Evolutionary conservation across 2,888 invertebrate genomes (phyloP).

Genomic region (Oscheius myriophilus): DNA sequence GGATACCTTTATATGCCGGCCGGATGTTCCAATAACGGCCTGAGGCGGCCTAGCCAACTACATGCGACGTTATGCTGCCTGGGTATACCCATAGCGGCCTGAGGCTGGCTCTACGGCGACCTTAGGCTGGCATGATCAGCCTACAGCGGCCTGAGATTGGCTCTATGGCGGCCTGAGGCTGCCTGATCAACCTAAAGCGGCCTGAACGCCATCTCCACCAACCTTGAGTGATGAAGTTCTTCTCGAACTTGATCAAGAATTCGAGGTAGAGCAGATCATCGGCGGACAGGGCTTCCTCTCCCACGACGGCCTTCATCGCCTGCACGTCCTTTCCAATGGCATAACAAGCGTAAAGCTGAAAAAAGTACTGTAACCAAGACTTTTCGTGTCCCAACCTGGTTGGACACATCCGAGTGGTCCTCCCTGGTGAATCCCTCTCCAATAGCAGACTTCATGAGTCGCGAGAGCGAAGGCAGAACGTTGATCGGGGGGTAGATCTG

Average conservation of each 20-base stretch:
- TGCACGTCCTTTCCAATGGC: conserved; percentile 91
- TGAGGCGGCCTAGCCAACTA: too few relatives aligned
- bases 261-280: conserved; percentile 98
- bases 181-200: too few relatives aligned
- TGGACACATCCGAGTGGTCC: conserved; percentile 95
- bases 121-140: too few relatives aligned
- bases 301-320: conserved; percentile 87
- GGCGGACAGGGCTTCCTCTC: conserved; percentile 97
- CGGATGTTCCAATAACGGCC: too few relatives aligned
- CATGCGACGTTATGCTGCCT: too few relatives aligned
- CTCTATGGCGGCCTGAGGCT: too few relatives aligned
- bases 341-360: conserved; percentile 92
- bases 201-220: too few relatives aligned
- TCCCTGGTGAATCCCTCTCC: conserved; percentile 83
- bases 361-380: conserved; percentile 31
- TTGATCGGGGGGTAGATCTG: conserved; percentile 97
- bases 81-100: too few relatives aligned
- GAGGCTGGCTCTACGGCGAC: too few relatives aligned
- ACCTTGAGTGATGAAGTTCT: conserved; percentile 97
- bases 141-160: too few relatives aligned
- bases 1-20: too few relatives aligned
- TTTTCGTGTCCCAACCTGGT: conserved; percentile 85
- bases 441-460: conserved; percentile 99
- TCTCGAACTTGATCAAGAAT: conserved; percentile 98
- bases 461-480: conserved; percentile 97